These are phyloP conservation scores for Heliconius ismenius DNA, from an alignment of 2,888 invertebrate species.

Conservation along the genomic window DNA sequence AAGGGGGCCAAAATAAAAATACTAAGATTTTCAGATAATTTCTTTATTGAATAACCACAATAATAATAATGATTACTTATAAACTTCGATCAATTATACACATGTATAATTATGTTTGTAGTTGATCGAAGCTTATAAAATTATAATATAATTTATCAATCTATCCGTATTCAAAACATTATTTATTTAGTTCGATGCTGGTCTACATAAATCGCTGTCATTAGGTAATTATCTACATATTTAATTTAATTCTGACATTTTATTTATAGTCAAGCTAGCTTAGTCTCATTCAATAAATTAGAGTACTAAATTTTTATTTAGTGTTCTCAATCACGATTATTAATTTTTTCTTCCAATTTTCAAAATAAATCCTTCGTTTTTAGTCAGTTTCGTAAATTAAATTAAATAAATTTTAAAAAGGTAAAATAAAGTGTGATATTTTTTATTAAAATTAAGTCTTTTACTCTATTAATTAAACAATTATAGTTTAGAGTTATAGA, in stretches of 20 bases:
- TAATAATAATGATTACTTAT: background rate
- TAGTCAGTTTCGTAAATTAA: no score
- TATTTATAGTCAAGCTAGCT: no score
- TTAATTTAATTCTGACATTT: background rate
- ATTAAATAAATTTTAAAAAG: no score
- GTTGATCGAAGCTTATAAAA: background rate
- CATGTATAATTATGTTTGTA: background rate
- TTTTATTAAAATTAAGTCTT: no score
- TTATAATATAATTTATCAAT: background rate
- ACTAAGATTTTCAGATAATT: background rate
- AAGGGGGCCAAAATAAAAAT: background rate
- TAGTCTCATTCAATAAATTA: no score
- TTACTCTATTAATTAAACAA: no score
- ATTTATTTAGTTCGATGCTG: background rate
- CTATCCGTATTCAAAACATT: slow-evolving; percentile 3
- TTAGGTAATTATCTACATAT: background rate
- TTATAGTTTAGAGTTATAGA: no score
- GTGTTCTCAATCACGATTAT: no score
- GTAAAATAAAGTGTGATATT: no score
- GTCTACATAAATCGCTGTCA: background rate
- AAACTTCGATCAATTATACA: background rate
- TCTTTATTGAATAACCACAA: slow-evolving; percentile 3
- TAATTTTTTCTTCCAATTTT: no score
- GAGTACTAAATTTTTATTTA: no score
- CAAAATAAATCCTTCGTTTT: no score